phyloP scores from a whole-genome alignment of 1,140 invertebrate species.

The Idris sp. region DNA sequence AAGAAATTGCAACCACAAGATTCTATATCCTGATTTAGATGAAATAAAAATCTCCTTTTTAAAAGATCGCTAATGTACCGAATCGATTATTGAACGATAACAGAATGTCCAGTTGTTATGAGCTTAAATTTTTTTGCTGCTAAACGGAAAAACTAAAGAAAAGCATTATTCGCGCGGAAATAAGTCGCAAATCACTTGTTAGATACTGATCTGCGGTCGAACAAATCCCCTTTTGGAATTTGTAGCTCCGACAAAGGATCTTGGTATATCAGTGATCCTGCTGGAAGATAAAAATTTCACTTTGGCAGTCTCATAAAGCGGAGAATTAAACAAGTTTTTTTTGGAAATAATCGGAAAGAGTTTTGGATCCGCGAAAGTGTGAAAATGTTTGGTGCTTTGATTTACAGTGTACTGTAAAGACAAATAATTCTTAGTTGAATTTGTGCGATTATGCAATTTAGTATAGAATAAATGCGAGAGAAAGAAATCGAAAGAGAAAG shows the following conservation, averaged over 20 bases:
- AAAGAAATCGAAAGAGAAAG: neutral
- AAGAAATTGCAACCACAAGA: too few relatives aligned
- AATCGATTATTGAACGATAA: too few relatives aligned
- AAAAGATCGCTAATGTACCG: too few relatives aligned
- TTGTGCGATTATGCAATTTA: constrained; percentile 44
- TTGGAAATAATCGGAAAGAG: too few relatives aligned
- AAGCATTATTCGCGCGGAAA: constrained; percentile 34
- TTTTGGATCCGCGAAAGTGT: too few relatives aligned
- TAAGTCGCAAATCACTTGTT: constrained; percentile 34
- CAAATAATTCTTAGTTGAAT: constrained; percentile 39
- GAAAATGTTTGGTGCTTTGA: too few relatives aligned
- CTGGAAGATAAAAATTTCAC: constrained; percentile 13
- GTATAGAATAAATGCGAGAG: constrained; percentile 1
- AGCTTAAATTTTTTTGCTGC: too few relatives aligned
- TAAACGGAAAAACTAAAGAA: constrained; percentile 6
- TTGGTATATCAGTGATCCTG: constrained; percentile 34
- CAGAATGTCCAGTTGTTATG: too few relatives aligned
- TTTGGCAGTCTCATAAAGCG: too few relatives aligned
- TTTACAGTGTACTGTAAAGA: constrained; percentile 33
- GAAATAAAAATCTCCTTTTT: too few relatives aligned
- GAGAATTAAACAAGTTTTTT: too few relatives aligned
- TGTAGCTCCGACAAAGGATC: constrained; percentile 41
- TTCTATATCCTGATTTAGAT: too few relatives aligned
- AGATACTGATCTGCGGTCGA: constrained; percentile 41
- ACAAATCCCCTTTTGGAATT: constrained; percentile 17